These are phyloP conservation scores for Cochlearius cochlearius DNA, from an alignment of 2,113 vertebrate genomes.

Conservation along the genomic window DNA sequence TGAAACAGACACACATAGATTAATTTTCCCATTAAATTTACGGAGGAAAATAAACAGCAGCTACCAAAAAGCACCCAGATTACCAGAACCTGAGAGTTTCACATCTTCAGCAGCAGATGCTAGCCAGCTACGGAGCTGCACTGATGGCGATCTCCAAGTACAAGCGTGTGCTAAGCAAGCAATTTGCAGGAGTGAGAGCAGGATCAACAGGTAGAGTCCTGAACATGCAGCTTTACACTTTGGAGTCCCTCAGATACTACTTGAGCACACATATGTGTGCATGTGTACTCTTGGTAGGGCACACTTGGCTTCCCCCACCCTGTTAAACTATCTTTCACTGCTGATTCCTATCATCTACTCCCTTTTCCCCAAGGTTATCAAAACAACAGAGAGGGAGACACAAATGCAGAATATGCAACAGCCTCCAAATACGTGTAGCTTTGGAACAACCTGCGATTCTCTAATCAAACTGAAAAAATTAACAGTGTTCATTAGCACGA, in stretches of 20 bases:
- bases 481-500: not conserved
- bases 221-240: not conserved
- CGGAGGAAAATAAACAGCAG: not conserved
- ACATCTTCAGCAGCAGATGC: not conserved
- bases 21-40: not conserved
- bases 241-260: not conserved
- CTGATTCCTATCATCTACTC: not conserved
- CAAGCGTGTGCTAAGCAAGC: not conserved
- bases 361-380: not conserved
- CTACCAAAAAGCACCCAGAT: not conserved
- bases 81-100: not conserved
- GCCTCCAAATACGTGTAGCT: not conserved
- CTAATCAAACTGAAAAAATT: not conserved
- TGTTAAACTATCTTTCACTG: not conserved
- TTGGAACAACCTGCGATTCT: not conserved
- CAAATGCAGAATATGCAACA: not conserved
- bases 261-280: fast-evolving
- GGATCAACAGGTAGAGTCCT: not conserved
- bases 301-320: not conserved
- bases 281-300: not conserved
- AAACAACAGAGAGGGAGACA: not conserved
- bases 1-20: not conserved
- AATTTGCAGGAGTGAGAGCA: not conserved
- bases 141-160: too few relatives aligned
- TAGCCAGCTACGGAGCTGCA: not conserved